These are phyloP conservation scores for Anorthoa munda DNA, from an alignment of 2,888 invertebrate species.

Conservation along the genomic window DNA sequence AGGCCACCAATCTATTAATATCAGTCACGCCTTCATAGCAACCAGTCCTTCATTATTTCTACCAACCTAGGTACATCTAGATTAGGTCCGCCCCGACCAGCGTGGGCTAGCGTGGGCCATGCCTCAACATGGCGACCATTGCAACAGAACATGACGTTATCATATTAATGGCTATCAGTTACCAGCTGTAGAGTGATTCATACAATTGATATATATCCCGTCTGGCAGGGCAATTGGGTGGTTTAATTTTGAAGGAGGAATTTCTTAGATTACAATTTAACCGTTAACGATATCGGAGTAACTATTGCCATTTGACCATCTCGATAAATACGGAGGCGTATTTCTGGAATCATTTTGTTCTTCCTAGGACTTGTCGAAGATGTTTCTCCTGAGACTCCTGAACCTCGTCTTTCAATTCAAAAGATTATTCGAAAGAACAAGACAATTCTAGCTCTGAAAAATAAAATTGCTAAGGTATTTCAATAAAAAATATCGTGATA, in stretches of 20 bases:
- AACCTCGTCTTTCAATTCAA: too few species aligned
- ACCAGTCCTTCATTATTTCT: conserved; percentile 18
- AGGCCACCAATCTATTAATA: conserved; percentile 8
- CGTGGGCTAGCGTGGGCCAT: conserved; percentile 50
- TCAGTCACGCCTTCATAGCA: conserved; percentile 2
- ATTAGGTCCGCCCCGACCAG: conserved; percentile 28
- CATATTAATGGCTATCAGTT: conserved; percentile 56
- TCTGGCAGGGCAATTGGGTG: background rate
- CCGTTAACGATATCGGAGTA: too few species aligned
- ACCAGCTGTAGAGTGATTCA: conserved; percentile 45
- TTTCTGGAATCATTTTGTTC: too few species aligned
- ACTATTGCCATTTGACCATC: too few species aligned
- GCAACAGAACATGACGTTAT: conserved; percentile 62
- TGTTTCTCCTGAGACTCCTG: too few species aligned
- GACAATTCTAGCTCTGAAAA: too few species aligned
- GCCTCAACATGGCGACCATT: conserved; percentile 31
- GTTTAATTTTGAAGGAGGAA: background rate
- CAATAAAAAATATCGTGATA: too few species aligned
- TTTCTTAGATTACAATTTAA: too few species aligned
- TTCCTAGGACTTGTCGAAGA: too few species aligned
- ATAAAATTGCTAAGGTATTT: too few species aligned
- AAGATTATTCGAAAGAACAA: too few species aligned
- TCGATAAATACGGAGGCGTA: too few species aligned
- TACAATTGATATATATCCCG: conserved; percentile 13
- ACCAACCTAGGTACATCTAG: conserved; percentile 41